Conservation (phyloP, 37 sponge, comb jelly and placozoan genomes). For the Cladorhizidae sp. region DNA sequence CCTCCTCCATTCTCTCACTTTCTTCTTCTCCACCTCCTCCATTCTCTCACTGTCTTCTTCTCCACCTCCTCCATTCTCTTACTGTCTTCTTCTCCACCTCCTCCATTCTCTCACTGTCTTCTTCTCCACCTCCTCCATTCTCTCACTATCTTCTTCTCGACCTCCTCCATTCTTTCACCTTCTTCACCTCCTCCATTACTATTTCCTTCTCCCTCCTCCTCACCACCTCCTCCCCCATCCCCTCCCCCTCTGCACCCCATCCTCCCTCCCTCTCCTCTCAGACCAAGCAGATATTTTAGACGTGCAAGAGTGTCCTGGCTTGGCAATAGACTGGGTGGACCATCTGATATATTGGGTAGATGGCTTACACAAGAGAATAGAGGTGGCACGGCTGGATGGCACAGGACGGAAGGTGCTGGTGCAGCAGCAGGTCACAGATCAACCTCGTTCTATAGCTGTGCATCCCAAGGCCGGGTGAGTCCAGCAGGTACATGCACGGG, state of each 20-base stretch:
- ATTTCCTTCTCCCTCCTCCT: constrained; percentile 14
- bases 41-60: too few relatives aligned
- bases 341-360: constrained; percentile 78
- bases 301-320: constrained; percentile 15
- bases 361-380: constrained; percentile 16
- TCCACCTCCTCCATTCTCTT: too few relatives aligned
- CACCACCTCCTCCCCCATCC: constrained; percentile 9
- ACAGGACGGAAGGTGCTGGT: constrained; percentile 38
- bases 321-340: constrained; percentile 82
- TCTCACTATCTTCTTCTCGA: constrained; percentile 12
- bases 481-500: too few relatives aligned
- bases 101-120: too few relatives aligned
- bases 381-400: constrained; percentile 47
- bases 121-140: too few relatives aligned
- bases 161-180: constrained; percentile 1
- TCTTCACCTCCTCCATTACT: neutral
- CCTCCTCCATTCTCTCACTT: too few relatives aligned
- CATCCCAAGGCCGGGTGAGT: constrained; percentile 65
- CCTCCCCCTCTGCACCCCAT: constrained; percentile 16
- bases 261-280: constrained; percentile 13
- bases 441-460: constrained; percentile 61
- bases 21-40: too few relatives aligned
- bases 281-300: neutral
- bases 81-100: too few relatives aligned
- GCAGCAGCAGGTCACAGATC: constrained; percentile 3